phyloP scores from a whole-genome alignment of 1,140 invertebrate species.

The Ephestia elutella region DNA sequence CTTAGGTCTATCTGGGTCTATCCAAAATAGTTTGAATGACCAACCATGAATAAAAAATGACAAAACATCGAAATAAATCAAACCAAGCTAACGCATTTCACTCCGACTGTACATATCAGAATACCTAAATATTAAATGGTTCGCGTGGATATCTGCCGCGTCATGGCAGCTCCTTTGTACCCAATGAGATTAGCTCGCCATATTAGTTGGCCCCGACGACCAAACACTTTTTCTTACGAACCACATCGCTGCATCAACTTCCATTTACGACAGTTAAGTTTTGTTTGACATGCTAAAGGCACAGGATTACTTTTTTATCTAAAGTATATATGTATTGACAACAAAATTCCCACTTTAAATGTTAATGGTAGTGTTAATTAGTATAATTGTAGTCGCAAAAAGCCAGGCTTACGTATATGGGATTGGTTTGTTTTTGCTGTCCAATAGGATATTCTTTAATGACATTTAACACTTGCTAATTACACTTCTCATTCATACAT shows the following conservation, averaged over 20 bases:
- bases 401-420: background rate
- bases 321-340: background rate
- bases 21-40: too few species aligned
- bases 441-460: background rate
- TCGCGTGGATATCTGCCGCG: slow-evolving; percentile 57
- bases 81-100: slow-evolving; percentile 17
- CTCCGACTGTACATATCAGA: slow-evolving; percentile 51
- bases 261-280: slow-evolving; percentile 15
- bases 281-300: background rate
- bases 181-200: slow-evolving; percentile 58
- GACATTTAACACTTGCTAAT: slow-evolving; percentile 1
- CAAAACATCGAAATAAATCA: too few species aligned
- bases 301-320: background rate
- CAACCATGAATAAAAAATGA: too few species aligned
- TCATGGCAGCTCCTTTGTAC: slow-evolving; percentile 69
- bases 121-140: slow-evolving; percentile 71
- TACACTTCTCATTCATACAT: background rate
- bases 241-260: slow-evolving; percentile 19
- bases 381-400: background rate
- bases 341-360: background rate
- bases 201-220: slow-evolving; percentile 51
- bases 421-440: background rate
- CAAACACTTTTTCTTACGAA: slow-evolving; percentile 46
- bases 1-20: too few species aligned
- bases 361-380: slow-evolving; percentile 1